Base-by-base conservation (phyloP, 1,140 invertebrate species). In the Drosophila fuyamai region DNA sequence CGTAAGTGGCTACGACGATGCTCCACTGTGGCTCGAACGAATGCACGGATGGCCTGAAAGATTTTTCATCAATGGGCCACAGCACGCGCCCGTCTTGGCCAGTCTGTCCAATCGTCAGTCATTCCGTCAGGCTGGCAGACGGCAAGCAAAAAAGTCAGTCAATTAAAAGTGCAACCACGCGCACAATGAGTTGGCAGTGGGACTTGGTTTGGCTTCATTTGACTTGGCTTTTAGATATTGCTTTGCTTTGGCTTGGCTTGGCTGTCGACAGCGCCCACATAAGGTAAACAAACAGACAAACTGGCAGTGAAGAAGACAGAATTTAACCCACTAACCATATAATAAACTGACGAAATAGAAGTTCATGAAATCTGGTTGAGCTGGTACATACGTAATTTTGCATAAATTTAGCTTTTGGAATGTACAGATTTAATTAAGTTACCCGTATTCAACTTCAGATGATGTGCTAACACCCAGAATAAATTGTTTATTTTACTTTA, bases 81-180 rank as follows among this genome's bases (percentile, higher is more conserved):
- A 89, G 84, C 84, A 89, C 84, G 84, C 84, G 84, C 61, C 67
- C 58, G 56, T 68, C 66, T 73, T 44, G 44, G 59, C 73, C 60
- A 54, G 59, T 35, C 58, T 29, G 10, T 16, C 51, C 1, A 7
- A 8, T 7, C 29, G 36, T 43, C 75, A n/a, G n/a, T n/a, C n/a
- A n/a, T n/a, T n/a, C n/a, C n/a, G 66, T 41, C 57, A 48, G 59
- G 5, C 47, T 32, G n/a, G 1, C 47, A 61, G 14, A 5, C 27
- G 35, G 38, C 16, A 46, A 50, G 51, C 32, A 32, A 46, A 51
- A 38, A 48, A 70, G 73, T 61, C 43, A 78, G 66, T 68, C 83
- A 89, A 89, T 89, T 89, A 89, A 89, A 89, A 89, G 84, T 89
- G 84, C 84, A 89, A 88, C 84, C 84, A 89, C 84, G 84, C 84